Conservation (phyloP, 92 coral and sea anemone genomes). For the Porites divaricata region DNA sequence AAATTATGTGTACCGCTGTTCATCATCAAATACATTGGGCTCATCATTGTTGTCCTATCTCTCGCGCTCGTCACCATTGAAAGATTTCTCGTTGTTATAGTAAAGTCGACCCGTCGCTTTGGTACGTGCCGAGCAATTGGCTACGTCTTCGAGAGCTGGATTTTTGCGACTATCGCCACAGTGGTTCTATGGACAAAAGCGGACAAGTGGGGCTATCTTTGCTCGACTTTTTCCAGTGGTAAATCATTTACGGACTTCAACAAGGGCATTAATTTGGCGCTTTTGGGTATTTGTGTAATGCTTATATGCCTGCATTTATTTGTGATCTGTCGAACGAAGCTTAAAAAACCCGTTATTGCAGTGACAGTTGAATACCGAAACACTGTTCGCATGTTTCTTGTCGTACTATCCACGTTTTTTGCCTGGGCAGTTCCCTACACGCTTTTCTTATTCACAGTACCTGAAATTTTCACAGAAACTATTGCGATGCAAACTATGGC, state of each 20-base stretch:
- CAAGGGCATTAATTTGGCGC: conserved; percentile 70
- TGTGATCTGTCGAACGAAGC: conserved; percentile 67
- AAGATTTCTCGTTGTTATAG: conserved; percentile 66
- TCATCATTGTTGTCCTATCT: conserved; percentile 71
- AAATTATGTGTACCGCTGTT: conserved; percentile 82
- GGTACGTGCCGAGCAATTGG: conserved; percentile 87
- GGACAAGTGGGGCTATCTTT: conserved; percentile 84
- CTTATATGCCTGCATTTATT: conserved; percentile 64
- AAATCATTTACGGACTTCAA: conserved; percentile 70
- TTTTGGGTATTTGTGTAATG: conserved; percentile 63
- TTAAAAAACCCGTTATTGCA: conserved; percentile 35
- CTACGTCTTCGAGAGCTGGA: conserved; percentile 86
- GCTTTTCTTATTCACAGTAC: conserved; percentile 70
- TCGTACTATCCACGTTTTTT: conserved; percentile 70
- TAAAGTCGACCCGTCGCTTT: conserved; percentile 71
- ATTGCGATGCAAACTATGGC: conserved; percentile 82
- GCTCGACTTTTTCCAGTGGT: conserved; percentile 75
- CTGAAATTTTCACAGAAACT: conserved; percentile 64
- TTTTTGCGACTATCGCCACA: conserved; percentile 77
- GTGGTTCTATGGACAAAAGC: conserved; percentile 85
- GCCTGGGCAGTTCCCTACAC: conserved; percentile 84
- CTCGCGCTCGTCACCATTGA: conserved; percentile 72
- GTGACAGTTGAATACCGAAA: conserved; percentile 66
- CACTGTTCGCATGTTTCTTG: conserved; percentile 74
- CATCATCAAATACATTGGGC: conserved; percentile 79